phyloP scores from a whole-genome alignment of 1,140 invertebrate genomes.

The Battus philenor region DNA sequence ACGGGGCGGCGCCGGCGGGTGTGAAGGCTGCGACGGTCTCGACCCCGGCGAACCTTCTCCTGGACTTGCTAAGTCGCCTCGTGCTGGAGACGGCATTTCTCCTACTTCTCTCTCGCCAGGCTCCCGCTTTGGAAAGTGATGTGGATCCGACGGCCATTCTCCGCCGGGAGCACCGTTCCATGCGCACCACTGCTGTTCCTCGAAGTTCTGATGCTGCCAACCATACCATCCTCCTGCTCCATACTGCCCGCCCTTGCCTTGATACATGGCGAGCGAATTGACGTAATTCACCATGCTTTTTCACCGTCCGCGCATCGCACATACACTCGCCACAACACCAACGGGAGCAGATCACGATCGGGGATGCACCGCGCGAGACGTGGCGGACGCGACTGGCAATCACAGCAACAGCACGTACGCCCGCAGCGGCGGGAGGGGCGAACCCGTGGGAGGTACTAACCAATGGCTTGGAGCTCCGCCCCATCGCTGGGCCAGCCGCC shows the following conservation, averaged over 20 bases:
- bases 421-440: conserved; percentile 25
- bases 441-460: conserved; percentile 14
- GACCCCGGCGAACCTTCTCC: conserved; percentile 73
- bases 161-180: conserved; percentile 73
- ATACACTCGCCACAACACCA: conserved; percentile 61
- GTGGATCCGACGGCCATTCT: conserved; percentile 68
- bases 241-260: conserved; percentile 75
- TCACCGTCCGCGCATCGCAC: conserved; percentile 67
- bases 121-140: conserved; percentile 60
- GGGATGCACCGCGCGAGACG: conserved; percentile 33
- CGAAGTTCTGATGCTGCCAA: conserved; percentile 76
- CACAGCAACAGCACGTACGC: conserved; percentile 15
- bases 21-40: conserved; percentile 68
- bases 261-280: conserved; percentile 77
- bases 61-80: conserved; percentile 82
- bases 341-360: conserved; percentile 17
- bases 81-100: conserved; percentile 80
- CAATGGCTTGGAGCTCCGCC: conserved; percentile 16
- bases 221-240: conserved; percentile 68
- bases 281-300: conserved; percentile 78
- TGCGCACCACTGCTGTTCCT: conserved; percentile 73
- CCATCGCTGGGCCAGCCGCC: not conserved
- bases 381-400: conserved; percentile 44
- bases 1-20: conserved; percentile 80
- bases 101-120: conserved; percentile 56